These are phyloP conservation scores for Furcula furcula DNA, from an alignment of 2,888 invertebrate genomes.

Conservation along the genomic window DNA sequence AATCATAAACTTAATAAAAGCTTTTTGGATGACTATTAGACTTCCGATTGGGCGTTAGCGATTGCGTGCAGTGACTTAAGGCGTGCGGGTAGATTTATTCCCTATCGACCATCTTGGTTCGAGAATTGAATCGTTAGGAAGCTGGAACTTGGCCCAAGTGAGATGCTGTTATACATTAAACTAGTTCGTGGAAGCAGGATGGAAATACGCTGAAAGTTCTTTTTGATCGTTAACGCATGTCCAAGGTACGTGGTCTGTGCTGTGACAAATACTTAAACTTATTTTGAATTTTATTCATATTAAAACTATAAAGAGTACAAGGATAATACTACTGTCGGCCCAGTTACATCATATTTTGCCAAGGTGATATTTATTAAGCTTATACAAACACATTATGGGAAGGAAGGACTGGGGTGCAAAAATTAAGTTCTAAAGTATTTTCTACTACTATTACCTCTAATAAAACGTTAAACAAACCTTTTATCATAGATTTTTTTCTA, in stretches of 20 bases:
- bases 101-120: slow-evolving; percentile 35
- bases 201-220: slow-evolving; percentile 18
- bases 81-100: slow-evolving; percentile 43
- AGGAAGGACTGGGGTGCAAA: no score
- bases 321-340: no score
- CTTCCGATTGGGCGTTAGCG: slow-evolving; percentile 32
- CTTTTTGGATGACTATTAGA: slow-evolving; percentile 23
- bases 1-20: slow-evolving; percentile 32
- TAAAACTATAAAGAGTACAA: no score
- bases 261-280: slow-evolving; percentile 43
- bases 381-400: no score
- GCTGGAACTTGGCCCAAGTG: slow-evolving; percentile 34
- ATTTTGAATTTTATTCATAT: no score
- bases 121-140: slow-evolving; percentile 53
- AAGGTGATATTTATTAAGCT: no score
- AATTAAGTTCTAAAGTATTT: no score
- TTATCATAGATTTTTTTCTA: no score
- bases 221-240: slow-evolving; percentile 48
- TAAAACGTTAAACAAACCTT: no score
- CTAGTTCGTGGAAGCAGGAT: slow-evolving; percentile 28
- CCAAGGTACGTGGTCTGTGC: slow-evolving; percentile 36
- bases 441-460: no score
- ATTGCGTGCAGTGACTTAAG: slow-evolving; percentile 33
- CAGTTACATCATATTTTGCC: no score
- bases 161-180: slow-evolving; percentile 28